phyloP scores from a whole-genome alignment of 2,113 vertebrate genomes.

The Myanophis thanlyinensis region DNA sequence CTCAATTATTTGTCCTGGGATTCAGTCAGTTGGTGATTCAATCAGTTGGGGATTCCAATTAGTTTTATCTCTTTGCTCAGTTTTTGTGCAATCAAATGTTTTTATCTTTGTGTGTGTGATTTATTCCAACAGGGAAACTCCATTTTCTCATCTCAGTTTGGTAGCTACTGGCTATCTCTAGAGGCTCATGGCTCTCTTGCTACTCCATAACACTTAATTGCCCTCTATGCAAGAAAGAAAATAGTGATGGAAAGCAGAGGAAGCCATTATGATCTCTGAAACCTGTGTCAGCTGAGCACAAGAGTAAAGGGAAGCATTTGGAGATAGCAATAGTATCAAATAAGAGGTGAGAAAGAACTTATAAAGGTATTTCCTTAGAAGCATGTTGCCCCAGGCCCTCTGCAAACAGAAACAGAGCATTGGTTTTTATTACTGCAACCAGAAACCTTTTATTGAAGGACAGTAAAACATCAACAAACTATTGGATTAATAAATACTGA shows the following conservation, averaged over 20 bases:
- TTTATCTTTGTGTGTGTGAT: too few relatives aligned
- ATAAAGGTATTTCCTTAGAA: neutral
- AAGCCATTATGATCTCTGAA: neutral
- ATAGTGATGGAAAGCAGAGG: neutral
- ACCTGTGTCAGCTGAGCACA: neutral
- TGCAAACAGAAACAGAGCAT: neutral
- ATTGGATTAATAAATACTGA: neutral
- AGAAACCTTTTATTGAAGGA: neutral
- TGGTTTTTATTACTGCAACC: neutral
- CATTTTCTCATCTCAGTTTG: neutral
- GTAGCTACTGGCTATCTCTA: neutral
- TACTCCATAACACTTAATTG: neutral
- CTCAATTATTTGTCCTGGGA: too few relatives aligned
- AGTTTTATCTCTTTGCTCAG: too few relatives aligned
- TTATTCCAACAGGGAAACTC: too few relatives aligned
- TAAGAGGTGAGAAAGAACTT: neutral
- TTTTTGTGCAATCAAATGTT: too few relatives aligned
- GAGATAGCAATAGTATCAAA: neutral
- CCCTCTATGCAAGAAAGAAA: neutral
- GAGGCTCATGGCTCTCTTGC: neutral
- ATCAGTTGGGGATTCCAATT: too few relatives aligned
- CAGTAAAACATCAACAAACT: neutral
- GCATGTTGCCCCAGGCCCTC: neutral
- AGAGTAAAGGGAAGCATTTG: neutral
- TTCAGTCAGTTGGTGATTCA: too few relatives aligned